Evolutionary conservation across 2,888 invertebrate genomes (phyloP).

Genomic region (Diachrysia chrysitis): DNA sequence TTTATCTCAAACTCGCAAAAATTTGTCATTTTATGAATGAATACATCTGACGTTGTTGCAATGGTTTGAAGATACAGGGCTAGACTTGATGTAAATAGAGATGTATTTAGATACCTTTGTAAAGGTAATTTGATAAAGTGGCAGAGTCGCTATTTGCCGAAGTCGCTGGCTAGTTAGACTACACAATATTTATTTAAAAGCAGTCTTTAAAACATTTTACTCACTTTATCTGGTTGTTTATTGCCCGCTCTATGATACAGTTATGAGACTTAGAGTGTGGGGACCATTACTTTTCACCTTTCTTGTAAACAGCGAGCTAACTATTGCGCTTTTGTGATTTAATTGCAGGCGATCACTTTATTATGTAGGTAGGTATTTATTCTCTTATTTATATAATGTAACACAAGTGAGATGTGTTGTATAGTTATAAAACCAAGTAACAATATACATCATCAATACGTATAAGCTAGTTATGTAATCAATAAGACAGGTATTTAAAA

Average conservation of each 20-base stretch:
- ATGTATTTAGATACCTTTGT: slow-evolving; percentile 33
- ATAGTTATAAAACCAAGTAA: too few relatives aligned
- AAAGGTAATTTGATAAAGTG: slow-evolving; percentile 28
- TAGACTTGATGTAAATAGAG: slow-evolving; percentile 2
- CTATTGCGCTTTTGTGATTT: slow-evolving; percentile 38
- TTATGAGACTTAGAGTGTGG: slow-evolving; percentile 29
- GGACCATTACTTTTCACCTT: slow-evolving; percentile 36
- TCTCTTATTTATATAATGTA: neutral
- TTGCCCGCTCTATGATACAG: slow-evolving; percentile 17
- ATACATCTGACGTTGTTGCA: neutral
- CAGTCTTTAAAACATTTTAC: slow-evolving; percentile 19
- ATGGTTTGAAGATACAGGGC: neutral
- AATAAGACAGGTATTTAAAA: too few relatives aligned
- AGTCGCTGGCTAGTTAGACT: slow-evolving; percentile 9
- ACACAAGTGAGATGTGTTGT: too few relatives aligned
- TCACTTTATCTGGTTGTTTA: slow-evolving; percentile 19
- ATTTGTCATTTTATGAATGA: neutral
- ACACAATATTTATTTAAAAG: slow-evolving; percentile 24
- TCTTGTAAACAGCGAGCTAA: slow-evolving; percentile 36
- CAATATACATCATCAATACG: too few relatives aligned
- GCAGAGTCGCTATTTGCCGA: slow-evolving; percentile 21
- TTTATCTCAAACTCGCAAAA: neutral
- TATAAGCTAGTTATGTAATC: too few relatives aligned
- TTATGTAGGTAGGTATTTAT: slow-evolving; percentile 29
- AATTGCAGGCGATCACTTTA: slow-evolving; percentile 32